Conservation (phyloP, 2,113 vertebrate species). For the Siniperca chuatsi region DNA sequence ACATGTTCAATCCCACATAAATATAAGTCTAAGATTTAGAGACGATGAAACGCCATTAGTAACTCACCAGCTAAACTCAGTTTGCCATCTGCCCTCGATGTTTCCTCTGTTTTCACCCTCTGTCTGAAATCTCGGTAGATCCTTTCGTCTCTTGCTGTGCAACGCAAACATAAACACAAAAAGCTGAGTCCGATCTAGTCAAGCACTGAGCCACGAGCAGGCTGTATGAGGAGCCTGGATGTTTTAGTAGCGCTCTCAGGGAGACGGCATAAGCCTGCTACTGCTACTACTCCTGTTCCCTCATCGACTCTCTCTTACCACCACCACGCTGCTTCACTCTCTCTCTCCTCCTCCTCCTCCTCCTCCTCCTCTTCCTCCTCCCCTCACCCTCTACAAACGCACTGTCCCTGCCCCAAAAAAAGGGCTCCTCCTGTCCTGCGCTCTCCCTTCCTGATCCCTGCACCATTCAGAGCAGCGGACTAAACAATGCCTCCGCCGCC, state of each 20-base stretch:
- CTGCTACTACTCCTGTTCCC: constrained; percentile 67
- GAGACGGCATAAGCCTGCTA: constrained; percentile 54
- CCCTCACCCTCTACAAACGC: constrained; percentile 56
- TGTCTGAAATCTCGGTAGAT: constrained; percentile 48
- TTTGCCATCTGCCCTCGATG: constrained; percentile 79
- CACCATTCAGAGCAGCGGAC: constrained; percentile 77
- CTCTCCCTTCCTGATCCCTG: constrained; percentile 74
- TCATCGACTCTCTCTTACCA: constrained; percentile 63
- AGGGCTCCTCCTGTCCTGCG: constrained; percentile 57
- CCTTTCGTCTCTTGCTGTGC: constrained; percentile 13
- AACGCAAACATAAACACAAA: constrained; percentile 5
- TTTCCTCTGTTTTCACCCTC: constrained; percentile 41
- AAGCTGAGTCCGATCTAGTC: constrained; percentile 45
- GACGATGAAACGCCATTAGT: constrained; percentile 26
- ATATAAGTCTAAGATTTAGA: constrained; percentile 26
- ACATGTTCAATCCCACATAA: background rate
- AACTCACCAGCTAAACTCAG: constrained; percentile 79
- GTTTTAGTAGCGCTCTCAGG: constrained; percentile 31
- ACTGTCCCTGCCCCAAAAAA: constrained; percentile 52
- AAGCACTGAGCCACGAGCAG: constrained; percentile 29
- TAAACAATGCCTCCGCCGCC: constrained; percentile 83
- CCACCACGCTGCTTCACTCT: constrained; percentile 67
- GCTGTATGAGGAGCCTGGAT: constrained; percentile 47
- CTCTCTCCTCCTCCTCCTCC: constrained; percentile 34
- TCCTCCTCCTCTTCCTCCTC: constrained; percentile 54